A percentile compares a stretch with the other conserved stretches of the same genome.
Conservation (phyloP, 2,888 invertebrate genomes). For the Lepetodrilus schrolli region DNA sequence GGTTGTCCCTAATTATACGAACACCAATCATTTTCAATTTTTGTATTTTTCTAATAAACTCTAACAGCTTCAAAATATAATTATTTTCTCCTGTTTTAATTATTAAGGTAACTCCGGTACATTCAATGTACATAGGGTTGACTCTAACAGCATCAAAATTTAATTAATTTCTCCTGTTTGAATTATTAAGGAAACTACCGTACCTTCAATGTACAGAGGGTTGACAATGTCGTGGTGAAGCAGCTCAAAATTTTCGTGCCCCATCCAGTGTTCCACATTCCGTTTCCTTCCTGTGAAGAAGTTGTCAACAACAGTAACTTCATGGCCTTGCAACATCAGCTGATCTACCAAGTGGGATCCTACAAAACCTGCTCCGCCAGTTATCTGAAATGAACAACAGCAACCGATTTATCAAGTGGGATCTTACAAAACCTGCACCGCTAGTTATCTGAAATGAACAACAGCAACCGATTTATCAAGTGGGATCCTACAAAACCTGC, state of each 20-base stretch:
- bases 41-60: too few species aligned
- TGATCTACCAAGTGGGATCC: slow-evolving; percentile 97
- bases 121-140: too few species aligned
- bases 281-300: slow-evolving; percentile 97
- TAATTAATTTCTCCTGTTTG: too few species aligned
- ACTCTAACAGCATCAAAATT: too few species aligned
- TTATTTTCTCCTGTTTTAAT: too few species aligned
- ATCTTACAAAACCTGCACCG: slow-evolving; percentile 99
- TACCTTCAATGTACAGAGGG: slow-evolving; percentile 96
- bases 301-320: slow-evolving; percentile 96
- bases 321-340: slow-evolving; percentile 95
- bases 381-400: slow-evolving; percentile 79
- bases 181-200: too few species aligned
- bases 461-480: slow-evolving; percentile 75
- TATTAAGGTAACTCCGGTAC: too few species aligned
- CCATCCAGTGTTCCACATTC: slow-evolving; percentile 99
- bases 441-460: slow-evolving; percentile 77
- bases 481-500: slow-evolving; percentile 99
- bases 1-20: too few species aligned
- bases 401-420: slow-evolving; percentile 72
- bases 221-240: slow-evolving; percentile 99
- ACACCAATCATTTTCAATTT: too few species aligned
- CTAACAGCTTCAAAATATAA: too few species aligned
- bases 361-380: slow-evolving; percentile 98
- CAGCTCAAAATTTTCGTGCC: slow-evolving; percentile 98